A percentile compares a stretch with the other conserved stretches of the same genome.
These are phyloP conservation scores for Dilophus febrilis DNA, from an alignment of 2,888 invertebrate species.

Conservation along the genomic window DNA sequence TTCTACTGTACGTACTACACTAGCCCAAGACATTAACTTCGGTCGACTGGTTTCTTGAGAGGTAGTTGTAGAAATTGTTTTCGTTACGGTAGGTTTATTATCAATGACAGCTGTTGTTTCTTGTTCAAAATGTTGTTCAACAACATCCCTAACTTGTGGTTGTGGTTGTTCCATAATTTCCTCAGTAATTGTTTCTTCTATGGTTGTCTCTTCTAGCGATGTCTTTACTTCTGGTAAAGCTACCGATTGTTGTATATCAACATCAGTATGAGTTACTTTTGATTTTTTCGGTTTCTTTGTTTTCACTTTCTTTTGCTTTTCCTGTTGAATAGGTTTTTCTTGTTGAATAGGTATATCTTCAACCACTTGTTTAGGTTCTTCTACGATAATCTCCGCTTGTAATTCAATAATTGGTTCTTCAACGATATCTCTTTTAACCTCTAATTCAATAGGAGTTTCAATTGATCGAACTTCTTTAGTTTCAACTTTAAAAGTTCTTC, in stretches of 20 bases:
- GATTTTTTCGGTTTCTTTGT: not conserved
- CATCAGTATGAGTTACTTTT: not conserved
- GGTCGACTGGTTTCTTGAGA: not conserved
- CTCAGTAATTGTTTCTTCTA: not conserved
- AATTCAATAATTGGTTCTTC: not conserved
- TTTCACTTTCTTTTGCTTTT: not conserved
- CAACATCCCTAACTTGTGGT: no score
- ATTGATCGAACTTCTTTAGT: not conserved
- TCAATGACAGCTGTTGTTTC: no score
- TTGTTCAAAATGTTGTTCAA: no score
- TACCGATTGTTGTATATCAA: no score
- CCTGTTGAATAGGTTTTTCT: not conserved
- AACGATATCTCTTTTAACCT: not conserved
- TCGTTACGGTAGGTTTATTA: no score
- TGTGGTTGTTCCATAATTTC: not conserved
- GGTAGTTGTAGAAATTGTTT: no score
- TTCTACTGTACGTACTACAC: slow-evolving; percentile 8
- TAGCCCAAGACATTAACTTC: slow-evolving; percentile 12
- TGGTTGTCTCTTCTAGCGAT: not conserved
- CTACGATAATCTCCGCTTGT: not conserved
- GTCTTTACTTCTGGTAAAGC: not conserved
- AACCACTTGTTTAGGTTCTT: no score
- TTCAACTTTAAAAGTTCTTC: not conserved
- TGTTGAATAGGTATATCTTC: not conserved
- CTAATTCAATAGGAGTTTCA: not conserved